Evolutionary conservation across 2,113 vertebrate genomes (phyloP).

Genomic region (Anarhynchus alexandrinus): DNA sequence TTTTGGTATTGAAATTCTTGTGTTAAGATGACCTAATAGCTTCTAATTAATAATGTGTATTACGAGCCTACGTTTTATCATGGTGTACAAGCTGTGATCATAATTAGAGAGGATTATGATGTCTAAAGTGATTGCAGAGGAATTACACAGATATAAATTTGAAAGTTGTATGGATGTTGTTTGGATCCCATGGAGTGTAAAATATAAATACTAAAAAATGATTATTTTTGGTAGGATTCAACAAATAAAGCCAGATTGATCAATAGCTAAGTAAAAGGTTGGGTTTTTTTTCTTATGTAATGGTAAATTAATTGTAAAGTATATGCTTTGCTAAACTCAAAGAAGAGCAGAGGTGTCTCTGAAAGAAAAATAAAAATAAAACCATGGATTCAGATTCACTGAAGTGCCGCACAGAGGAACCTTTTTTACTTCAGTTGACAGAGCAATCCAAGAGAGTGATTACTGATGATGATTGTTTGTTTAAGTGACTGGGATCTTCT

Average conservation of each 20-base stretch:
- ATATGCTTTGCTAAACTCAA: neutral
- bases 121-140: neutral
- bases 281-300: neutral
- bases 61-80: neutral
- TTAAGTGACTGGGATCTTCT: neutral
- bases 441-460: neutral
- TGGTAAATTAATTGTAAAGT: neutral
- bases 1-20: neutral
- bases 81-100: neutral
- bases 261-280: neutral
- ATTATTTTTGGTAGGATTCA: neutral
- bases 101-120: neutral
- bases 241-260: neutral
- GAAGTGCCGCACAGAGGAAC: neutral
- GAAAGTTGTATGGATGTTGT: neutral
- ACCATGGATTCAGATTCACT: neutral
- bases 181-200: neutral
- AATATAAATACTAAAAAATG: neutral
- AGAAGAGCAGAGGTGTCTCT: neutral
- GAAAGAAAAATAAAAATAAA: neutral
- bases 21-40: neutral
- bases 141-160: neutral
- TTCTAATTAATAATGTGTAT: neutral
- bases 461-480: neutral
- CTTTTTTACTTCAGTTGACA: neutral